Conservation (phyloP, 2,797 vertebrate species). For the Holocentrus rufus region DNA sequence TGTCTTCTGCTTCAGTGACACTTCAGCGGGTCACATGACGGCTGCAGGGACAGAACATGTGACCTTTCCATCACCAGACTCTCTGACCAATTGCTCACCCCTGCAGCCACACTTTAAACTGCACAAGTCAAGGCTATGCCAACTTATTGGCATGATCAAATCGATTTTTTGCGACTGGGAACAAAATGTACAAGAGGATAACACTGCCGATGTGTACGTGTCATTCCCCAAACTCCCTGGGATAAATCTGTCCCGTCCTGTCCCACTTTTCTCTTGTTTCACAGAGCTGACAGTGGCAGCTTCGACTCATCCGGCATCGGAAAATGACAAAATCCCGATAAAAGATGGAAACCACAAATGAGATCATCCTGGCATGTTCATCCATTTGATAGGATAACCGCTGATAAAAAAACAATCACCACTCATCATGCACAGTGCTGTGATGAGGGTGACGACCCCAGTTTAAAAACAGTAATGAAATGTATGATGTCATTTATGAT, state of each 20-base stretch:
- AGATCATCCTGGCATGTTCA: not conserved
- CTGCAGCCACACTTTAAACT: constrained; percentile 11
- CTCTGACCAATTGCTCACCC: constrained; percentile 7
- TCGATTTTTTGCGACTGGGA: not conserved
- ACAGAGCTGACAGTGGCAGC: not conserved
- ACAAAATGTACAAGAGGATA: constrained; percentile 15
- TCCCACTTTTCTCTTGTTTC: not conserved
- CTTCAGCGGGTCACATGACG: not conserved
- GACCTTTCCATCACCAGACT: constrained; percentile 14
- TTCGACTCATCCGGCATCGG: not conserved
- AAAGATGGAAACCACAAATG: not conserved
- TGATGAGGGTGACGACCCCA: not conserved
- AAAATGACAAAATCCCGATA: not conserved
- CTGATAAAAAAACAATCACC: no score
- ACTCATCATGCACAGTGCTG: no score
- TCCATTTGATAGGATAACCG: not conserved
- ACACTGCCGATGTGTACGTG: constrained; percentile 7
- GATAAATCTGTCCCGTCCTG: not conserved
- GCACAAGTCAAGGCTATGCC: no score
- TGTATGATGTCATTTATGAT: not conserved
- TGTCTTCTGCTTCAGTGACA: constrained; percentile 17
- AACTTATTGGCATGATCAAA: no score
- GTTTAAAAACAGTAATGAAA: not conserved
- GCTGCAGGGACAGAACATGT: constrained; percentile 23
- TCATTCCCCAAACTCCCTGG: not conserved